Conservation (phyloP, 2,113 vertebrate genomes). For the Myrmophylax atrothorax region DNA sequence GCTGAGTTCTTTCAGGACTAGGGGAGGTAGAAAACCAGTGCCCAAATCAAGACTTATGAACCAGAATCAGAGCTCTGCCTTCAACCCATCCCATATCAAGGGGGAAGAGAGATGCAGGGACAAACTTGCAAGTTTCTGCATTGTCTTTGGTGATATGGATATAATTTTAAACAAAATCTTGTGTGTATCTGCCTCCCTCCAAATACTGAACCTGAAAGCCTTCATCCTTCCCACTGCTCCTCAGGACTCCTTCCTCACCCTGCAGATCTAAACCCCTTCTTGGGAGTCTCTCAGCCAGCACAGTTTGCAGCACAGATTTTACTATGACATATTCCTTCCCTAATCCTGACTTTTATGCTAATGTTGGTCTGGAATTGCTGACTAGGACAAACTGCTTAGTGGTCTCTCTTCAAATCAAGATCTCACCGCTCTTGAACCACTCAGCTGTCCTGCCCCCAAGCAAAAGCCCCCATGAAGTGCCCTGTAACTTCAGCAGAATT, state of each 20-base stretch:
- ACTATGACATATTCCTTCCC: not conserved
- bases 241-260: not conserved
- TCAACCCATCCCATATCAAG: not conserved
- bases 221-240: not conserved
- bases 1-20: not conserved
- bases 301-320: not conserved
- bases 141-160: not conserved
- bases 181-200: rapidly evolving
- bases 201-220: not conserved
- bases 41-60: not conserved
- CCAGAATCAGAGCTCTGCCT: not conserved
- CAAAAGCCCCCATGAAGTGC: not conserved
- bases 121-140: not conserved
- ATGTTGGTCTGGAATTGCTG: not conserved
- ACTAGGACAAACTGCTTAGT: not conserved
- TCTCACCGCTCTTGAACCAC: not conserved
- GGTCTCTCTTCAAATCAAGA: not conserved
- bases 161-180: not conserved
- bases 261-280: not conserved
- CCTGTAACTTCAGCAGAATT: not conserved
- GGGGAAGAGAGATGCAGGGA: not conserved
- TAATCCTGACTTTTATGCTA: not conserved
- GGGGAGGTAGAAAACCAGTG: not conserved
- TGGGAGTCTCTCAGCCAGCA: not conserved
- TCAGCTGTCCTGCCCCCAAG: not conserved